These are phyloP conservation scores for Poeciliopsis presidionis DNA, from an alignment of 2,797 vertebrate genomes.

Conservation along the genomic window DNA sequence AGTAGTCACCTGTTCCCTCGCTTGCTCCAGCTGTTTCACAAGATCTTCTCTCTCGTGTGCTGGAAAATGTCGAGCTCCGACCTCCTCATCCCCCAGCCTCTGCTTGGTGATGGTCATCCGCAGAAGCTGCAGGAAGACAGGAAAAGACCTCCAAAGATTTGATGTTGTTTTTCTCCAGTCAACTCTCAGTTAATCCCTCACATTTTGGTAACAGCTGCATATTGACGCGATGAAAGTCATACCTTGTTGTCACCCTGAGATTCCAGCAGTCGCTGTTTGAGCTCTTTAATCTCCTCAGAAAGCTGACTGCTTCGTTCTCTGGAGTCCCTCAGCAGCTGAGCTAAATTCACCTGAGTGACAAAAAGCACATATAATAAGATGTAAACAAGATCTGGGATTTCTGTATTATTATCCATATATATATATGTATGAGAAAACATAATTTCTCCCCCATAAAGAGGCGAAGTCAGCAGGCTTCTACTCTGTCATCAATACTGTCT, in stretches of 20 bases:
- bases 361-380: neutral
- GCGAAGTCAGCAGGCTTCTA: neutral
- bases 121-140: conserved; percentile 83
- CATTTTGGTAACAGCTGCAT: neutral
- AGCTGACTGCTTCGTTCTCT: conserved; percentile 88
- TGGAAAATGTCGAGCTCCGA: conserved; percentile 91
- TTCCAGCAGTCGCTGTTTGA: conserved; percentile 91
- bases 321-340: conserved; percentile 89
- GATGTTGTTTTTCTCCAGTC: neutral
- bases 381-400: too few species aligned
- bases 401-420: neutral
- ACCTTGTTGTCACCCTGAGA: conserved; percentile 99
- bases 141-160: neutral
- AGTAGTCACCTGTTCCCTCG: conserved; percentile 87
- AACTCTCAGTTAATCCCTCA: neutral
- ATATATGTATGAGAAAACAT: neutral
- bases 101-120: conserved; percentile 98
- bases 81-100: conserved; percentile 94
- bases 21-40: conserved; percentile 91
- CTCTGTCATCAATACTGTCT: neutral
- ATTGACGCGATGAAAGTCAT: neutral
- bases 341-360: conserved; percentile 89
- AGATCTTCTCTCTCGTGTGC: conserved; percentile 95
- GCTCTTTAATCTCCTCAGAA: conserved; percentile 92
- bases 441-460: neutral